These are phyloP conservation scores for Corythaeola cristata DNA, from an alignment of 2,113 vertebrate species.

Conservation along the genomic window DNA sequence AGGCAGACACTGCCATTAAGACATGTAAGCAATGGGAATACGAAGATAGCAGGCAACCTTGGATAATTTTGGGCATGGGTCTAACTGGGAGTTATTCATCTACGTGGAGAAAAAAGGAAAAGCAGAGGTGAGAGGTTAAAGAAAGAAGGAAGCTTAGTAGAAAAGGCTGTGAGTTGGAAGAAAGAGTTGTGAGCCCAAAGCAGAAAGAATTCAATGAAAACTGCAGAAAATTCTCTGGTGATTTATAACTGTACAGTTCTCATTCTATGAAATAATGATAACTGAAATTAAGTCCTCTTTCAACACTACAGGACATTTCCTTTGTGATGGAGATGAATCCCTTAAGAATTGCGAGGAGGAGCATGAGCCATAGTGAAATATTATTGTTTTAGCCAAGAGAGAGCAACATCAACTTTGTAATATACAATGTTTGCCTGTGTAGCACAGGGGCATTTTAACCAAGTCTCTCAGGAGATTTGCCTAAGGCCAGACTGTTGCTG, in stretches of 20 bases:
- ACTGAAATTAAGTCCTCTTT: constrained; percentile 58
- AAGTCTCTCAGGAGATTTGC: neutral
- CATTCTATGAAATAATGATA: constrained; percentile 43
- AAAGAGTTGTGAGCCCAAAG: neutral
- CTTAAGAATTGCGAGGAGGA: neutral
- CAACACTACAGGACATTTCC: constrained; percentile 35
- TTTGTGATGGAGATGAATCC: constrained; percentile 29
- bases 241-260: neutral
- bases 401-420: neutral
- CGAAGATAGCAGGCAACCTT: neutral
- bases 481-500: constrained; percentile 14
- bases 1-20: neutral
- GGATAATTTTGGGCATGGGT: neutral
- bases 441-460: constrained; percentile 45
- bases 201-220: constrained; percentile 22
- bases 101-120: neutral
- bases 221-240: constrained; percentile 19
- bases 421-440: neutral
- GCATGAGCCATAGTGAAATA: neutral
- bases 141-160: neutral
- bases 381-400: neutral
- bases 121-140: neutral
- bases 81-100: neutral
- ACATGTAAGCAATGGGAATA: neutral
- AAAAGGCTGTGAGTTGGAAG: neutral